Evolutionary conservation across 2,113 vertebrate genomes (phyloP), one percentile per base, ranked within the genome.

Genomic region (Carlito syrichta): DNA sequence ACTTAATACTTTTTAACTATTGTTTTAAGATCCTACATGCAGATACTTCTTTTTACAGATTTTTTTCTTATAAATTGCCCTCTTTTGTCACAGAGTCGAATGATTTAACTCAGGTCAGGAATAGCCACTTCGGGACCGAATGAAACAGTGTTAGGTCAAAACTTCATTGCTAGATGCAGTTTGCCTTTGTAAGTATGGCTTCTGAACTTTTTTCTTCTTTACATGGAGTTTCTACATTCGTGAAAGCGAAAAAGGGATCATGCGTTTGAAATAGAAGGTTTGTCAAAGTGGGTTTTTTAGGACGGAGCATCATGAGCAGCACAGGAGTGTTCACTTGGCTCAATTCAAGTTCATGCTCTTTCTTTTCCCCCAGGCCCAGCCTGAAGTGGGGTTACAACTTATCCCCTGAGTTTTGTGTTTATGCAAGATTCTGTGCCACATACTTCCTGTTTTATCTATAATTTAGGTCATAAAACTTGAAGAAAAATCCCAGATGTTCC

Each of bases 371-470:
- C 38, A 43, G 13, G 1, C 0, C 54, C 19, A 76, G 27, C 91
- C 69, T 91, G 60, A 95, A 52, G 23, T 13, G 35, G 6, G 16
- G 88, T 45, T 93, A 91, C 90, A 73, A 94, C 50, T 60, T 68
- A 22, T 10, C 35, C 22, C n/a, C 62, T 78, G 50, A 78, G 48
- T 79, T 95, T 96, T 96, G 38, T 77, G 71, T 52, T 96, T 83
- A 43, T 86, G 38, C 20, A 93, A 58, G 77, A 43, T 87, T 71
- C 30, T 43, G 4, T 94, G 78, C 32, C 30, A 35, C 22, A 30
- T 86, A 71, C 45, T 69, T 93, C 68, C 82, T 86, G 10, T n/a
- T 3, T 19, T 11, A 19, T 82, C 27, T 6, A 13, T 81, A 54
- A 83, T 92, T 74, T 2, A 14, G 71, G 4, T 54, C 89, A 43